Evolutionary conservation across 2,113 vertebrate genomes (phyloP).

Genomic region (Phaethornis superciliosus): DNA sequence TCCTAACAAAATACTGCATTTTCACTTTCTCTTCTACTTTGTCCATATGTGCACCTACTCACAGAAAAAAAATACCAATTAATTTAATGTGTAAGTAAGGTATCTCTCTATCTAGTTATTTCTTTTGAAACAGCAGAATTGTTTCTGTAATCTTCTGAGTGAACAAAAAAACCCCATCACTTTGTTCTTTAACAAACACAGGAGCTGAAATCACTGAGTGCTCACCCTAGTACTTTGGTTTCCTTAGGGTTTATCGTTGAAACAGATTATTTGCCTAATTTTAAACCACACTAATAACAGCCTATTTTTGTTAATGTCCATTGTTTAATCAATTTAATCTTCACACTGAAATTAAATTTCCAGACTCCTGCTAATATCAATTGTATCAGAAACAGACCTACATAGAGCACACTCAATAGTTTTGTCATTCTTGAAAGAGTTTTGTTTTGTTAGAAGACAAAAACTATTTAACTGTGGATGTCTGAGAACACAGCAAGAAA

Average conservation of each 20-base stretch:
- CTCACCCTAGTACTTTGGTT: neutral
- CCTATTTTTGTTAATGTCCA: neutral
- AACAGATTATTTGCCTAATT: neutral
- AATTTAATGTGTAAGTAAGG: neutral
- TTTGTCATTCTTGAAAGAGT: neutral
- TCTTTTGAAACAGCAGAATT: neutral
- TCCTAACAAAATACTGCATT: neutral
- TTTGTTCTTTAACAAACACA: neutral
- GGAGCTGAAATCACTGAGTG: neutral
- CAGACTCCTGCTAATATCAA: neutral
- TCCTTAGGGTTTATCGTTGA: neutral
- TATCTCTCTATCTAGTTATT: neutral
- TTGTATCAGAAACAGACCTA: neutral
- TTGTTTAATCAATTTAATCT: neutral
- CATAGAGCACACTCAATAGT: neutral
- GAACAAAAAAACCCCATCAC: neutral
- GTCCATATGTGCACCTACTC: neutral
- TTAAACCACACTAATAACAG: neutral
- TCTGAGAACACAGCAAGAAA: neutral
- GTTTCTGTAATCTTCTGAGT: neutral
- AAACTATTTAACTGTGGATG: neutral
- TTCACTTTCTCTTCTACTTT: neutral
- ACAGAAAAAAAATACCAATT: neutral
- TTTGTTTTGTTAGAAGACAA: neutral
- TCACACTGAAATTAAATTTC: neutral